Evolutionary conservation across 2,113 vertebrate genomes (phyloP).

Genomic region (Chaetura pelagica): DNA sequence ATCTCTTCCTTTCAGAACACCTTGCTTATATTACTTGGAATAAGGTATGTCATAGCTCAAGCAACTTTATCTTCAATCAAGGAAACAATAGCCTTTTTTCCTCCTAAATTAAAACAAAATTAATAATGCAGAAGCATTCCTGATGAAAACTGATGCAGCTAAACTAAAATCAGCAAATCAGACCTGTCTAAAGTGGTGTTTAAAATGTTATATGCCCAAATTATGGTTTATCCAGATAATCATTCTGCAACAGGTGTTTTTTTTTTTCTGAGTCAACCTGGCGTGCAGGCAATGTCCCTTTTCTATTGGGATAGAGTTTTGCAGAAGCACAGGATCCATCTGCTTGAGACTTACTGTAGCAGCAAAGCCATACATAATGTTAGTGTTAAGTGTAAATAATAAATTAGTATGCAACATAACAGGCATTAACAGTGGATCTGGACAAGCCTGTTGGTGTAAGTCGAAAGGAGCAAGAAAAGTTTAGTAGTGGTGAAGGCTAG

Average conservation of each 20-base stretch:
- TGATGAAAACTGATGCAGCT: not conserved
- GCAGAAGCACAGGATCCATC: not conserved
- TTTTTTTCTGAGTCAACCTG: not conserved
- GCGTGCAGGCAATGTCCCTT: not conserved
- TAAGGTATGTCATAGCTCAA: not conserved
- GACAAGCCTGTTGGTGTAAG: not conserved
- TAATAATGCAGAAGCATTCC: not conserved
- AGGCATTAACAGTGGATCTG: not conserved
- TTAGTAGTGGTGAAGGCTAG: not conserved
- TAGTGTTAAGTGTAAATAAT: not conserved
- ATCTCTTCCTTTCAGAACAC: not conserved
- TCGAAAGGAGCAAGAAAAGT: not conserved
- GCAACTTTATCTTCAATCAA: conserved; percentile 12
- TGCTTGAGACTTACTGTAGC: not conserved
- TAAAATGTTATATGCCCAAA: not conserved
- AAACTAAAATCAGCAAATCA: not conserved
- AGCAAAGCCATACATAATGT: not conserved
- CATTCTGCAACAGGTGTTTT: not conserved
- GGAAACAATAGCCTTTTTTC: not conserved
- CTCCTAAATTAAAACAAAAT: not conserved
- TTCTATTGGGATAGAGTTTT: not conserved
- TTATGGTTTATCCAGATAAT: not conserved
- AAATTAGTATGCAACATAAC: not conserved
- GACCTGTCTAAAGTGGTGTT: not conserved
- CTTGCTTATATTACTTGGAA: conserved; percentile 8